These are phyloP conservation scores for Equus quagga DNA, from an alignment of 2,113 vertebrate genomes.

Conservation along the genomic window DNA sequence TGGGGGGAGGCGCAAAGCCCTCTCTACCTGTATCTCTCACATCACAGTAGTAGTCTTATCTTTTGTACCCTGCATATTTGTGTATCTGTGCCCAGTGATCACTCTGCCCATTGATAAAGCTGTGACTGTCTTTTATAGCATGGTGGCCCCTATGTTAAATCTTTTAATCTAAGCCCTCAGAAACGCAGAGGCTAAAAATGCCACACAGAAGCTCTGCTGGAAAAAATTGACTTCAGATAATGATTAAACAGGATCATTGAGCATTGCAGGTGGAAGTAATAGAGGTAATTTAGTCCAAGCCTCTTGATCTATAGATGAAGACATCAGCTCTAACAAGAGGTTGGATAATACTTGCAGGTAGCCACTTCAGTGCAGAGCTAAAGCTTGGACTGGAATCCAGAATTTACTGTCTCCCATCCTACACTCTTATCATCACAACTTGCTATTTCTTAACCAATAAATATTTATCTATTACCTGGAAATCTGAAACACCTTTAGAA, in stretches of 20 bases:
- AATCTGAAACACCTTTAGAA: neutral
- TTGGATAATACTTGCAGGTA: neutral
- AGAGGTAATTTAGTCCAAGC: neutral
- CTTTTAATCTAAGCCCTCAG: conserved; percentile 75
- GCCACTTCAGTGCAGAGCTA: neutral
- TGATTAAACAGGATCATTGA: neutral
- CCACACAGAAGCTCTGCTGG: conserved; percentile 45
- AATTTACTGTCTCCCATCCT: neutral
- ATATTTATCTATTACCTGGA: neutral
- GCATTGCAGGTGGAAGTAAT: neutral
- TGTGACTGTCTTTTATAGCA: conserved; percentile 66
- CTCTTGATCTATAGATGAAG: neutral
- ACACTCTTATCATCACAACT: neutral
- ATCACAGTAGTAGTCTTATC: conserved; percentile 58
- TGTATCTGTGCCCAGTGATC: conserved; percentile 45
- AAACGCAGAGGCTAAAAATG: conserved; percentile 69
- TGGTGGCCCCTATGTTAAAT: conserved; percentile 65
- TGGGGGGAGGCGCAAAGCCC: conserved; percentile 15
- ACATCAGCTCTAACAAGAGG: neutral
- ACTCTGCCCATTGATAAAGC: conserved; percentile 69
- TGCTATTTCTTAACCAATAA: neutral
- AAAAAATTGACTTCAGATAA: conserved; percentile 26
- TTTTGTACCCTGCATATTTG: conserved; percentile 66
- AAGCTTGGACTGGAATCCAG: neutral
- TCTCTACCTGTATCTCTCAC: conserved; percentile 56